Percentiles rank a stretch among this genome's conserved stretches.
Evolutionary conservation across 1,140 invertebrate genomes (phyloP).

Genomic region (Caenorhabditis inopinata): DNA sequence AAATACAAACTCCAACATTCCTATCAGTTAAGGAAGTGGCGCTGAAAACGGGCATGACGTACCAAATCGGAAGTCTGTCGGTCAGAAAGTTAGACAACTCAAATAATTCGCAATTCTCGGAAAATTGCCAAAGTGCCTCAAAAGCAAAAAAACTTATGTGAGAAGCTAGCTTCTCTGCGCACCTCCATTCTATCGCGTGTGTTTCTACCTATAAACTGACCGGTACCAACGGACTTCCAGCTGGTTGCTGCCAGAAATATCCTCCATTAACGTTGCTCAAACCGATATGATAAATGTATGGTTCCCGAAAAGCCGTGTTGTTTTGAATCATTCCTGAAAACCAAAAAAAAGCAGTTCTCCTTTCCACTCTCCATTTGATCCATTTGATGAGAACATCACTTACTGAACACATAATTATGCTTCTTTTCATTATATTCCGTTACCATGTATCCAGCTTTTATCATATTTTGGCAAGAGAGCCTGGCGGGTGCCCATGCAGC

Average conservation of each 20-base stretch:
- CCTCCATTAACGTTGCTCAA: not conserved
- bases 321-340: not conserved
- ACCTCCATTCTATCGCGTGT: too few relatives aligned
- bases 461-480: not conserved
- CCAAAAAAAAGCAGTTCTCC: not conserved
- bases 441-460: not conserved
- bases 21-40: too few relatives aligned
- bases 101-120: too few relatives aligned
- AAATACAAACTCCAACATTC: too few relatives aligned
- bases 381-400: not conserved
- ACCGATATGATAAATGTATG: conserved; percentile 19
- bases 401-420: conserved; percentile 19
- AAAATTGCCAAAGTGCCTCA: too few relatives aligned
- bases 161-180: too few relatives aligned
- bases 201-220: not conserved
- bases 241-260: not conserved
- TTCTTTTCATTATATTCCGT: not conserved
- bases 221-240: not conserved
- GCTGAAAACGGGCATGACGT: too few relatives aligned
- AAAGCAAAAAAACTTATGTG: too few relatives aligned
- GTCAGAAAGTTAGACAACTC: too few relatives aligned
- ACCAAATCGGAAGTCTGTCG: too few relatives aligned
- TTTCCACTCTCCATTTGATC: too few relatives aligned
- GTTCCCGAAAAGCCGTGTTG: conserved; percentile 24
- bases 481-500: not conserved